Percentiles rank a stretch among this genome's conserved stretches.
These are phyloP conservation scores for Fundulus diaphanus DNA, from an alignment of 2,797 vertebrate species.

Conservation along the genomic window DNA sequence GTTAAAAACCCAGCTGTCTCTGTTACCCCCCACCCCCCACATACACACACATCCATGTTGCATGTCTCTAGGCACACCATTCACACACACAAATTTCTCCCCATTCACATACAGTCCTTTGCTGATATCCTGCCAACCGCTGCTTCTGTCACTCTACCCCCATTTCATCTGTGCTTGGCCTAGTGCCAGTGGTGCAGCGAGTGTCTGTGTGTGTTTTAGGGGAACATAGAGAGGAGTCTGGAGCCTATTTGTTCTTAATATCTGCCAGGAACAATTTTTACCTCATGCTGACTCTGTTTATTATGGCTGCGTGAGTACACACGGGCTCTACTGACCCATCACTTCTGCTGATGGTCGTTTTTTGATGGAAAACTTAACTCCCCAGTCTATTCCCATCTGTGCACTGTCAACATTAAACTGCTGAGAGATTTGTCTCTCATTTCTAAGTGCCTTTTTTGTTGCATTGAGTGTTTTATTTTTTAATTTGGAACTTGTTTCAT, in stretches of 20 bases:
- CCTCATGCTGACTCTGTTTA: slow-evolving; percentile 59
- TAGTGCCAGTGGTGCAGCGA: slow-evolving; percentile 42
- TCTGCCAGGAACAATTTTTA: slow-evolving; percentile 50
- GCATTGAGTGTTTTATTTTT: slow-evolving; percentile 1
- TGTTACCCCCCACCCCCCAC: slow-evolving; percentile 63
- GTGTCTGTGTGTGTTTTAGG: slow-evolving; percentile 27
- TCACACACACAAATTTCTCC: slow-evolving; percentile 33
- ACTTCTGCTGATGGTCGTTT: slow-evolving; percentile 36
- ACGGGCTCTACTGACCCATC: slow-evolving; percentile 48
- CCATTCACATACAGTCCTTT: slow-evolving; percentile 36
- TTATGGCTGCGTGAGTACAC: slow-evolving; percentile 41
- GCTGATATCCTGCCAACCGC: slow-evolving; percentile 59
- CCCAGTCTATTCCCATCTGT: slow-evolving; percentile 13
- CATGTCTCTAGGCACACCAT: slow-evolving; percentile 19
- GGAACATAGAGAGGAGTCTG: slow-evolving; percentile 43
- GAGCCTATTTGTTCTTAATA: slow-evolving; percentile 57
- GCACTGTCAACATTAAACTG: slow-evolving; percentile 6
- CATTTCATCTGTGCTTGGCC: slow-evolving; percentile 49
- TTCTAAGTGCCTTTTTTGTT: slow-evolving; percentile 15
- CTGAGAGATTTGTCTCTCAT: slow-evolving; percentile 3
- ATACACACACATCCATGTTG: slow-evolving; percentile 23
- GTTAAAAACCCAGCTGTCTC: slow-evolving; percentile 74
- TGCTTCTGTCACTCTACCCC: slow-evolving; percentile 57
- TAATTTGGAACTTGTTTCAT: slow-evolving; percentile 31
- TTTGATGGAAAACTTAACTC: slow-evolving; percentile 29